Percentiles rank a stretch among this genome's conserved stretches.
Conservation (phyloP, 2,797 vertebrate species). For the Gallinago stenura region DNA sequence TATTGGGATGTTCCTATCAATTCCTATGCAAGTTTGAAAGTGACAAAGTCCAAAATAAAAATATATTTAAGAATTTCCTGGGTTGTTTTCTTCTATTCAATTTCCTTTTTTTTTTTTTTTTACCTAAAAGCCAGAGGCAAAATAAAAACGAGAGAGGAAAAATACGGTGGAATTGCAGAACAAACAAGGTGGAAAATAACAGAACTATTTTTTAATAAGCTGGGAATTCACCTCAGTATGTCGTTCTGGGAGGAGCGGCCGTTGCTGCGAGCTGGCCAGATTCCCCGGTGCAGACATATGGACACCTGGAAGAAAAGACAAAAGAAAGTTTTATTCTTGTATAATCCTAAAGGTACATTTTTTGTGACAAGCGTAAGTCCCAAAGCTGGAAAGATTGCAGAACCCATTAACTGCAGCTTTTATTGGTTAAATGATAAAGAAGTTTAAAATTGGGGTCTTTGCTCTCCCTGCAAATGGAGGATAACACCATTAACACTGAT, state of each 20-base stretch:
- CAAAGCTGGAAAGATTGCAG: not conserved
- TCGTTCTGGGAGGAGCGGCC: constrained; percentile 33
- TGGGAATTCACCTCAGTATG: constrained; percentile 64
- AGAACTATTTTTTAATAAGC: constrained; percentile 74
- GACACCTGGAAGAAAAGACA: constrained; percentile 62
- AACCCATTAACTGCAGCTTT: not conserved
- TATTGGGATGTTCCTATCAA: not conserved
- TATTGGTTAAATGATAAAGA: not conserved
- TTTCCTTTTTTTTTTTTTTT: not conserved
- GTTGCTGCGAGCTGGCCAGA: constrained; percentile 31
- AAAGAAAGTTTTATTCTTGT: constrained; percentile 41
- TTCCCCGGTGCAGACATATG: not conserved
- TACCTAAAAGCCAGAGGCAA: not conserved
- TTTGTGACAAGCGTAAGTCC: not conserved
- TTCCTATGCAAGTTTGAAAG: not conserved
- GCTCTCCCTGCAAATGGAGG: not conserved
- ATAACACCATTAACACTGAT: not conserved
- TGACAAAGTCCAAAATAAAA: not conserved
- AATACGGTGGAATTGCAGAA: not conserved
- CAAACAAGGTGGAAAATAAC: constrained; percentile 65
- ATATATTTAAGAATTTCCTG: not conserved
- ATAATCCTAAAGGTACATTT: not conserved
- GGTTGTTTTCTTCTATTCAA: too few species aligned
- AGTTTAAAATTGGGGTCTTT: not conserved
- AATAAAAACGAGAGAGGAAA: not conserved